Base-by-base conservation (phyloP, 1,140 invertebrate genomes). In the Danaus plexippus region DNA sequence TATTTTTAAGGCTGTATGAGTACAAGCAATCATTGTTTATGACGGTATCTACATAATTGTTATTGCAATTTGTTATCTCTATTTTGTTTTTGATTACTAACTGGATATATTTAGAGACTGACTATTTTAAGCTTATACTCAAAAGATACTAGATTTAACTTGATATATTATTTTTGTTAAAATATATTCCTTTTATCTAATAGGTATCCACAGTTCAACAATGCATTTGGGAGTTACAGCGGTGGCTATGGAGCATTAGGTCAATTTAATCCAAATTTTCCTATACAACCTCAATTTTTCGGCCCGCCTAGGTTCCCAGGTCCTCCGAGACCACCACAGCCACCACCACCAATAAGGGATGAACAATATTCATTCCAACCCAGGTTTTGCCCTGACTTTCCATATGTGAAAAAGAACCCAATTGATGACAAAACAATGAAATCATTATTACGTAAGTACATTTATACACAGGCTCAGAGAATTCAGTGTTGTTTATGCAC, bases 201-300 rank as follows among this genome's bases (percentile, higher is more conserved):
- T 42, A 66, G 58, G 22, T 69, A 75, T 59, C 50, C 69, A 12
- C 71, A 66, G 9, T 80, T 78, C 15, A 72, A 68, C 44, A 73
- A 78, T 66, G 77, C 75, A 8, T 80, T 71, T 70, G 75, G 77
- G n/a, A 59, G 71, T 53, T 80, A 80, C 44, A 64, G 60, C 15
- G 77, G 77, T 11, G 77, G 77, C 11, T 78, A 78, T 61, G 74
- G 71, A 11, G 72, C 65, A 47, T 52, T 67, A 63, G 65, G 1
- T 59, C 69, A 22, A 15, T 32, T 9, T 40, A 15, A 18, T 47
- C 42, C 49, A 43, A 45, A 46, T 11, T 52, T 46, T 43, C 18
- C 42, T 50, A 61, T 64, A 4, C 72, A 66, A 45, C 60, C 65
- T 32, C 56, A 45, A 15, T 45, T 56, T 40, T 65, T 59, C 48